Percentiles rank a stretch among this genome's conserved stretches.
Evolutionary conservation across 2,113 vertebrate species (phyloP).

Genomic region (Uropsilus gracilis): DNA sequence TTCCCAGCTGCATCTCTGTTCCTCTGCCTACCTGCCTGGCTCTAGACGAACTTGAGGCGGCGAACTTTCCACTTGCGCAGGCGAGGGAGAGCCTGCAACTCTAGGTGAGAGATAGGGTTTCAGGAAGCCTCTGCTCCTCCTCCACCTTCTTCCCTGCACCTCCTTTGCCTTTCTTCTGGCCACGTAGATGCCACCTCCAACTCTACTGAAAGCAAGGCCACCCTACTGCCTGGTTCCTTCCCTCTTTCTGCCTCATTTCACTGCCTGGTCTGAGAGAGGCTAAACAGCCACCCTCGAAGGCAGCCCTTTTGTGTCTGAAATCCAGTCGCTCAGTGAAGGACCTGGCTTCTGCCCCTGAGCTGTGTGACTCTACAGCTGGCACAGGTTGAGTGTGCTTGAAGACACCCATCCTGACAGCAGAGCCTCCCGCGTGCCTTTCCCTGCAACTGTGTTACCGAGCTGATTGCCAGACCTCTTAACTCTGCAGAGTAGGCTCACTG

Average conservation of each 20-base stretch:
- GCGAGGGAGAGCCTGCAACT: neutral
- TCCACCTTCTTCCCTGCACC: neutral
- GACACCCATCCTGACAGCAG: neutral
- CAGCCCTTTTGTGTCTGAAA: conserved; percentile 55
- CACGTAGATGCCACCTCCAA: neutral
- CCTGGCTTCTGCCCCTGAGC: neutral
- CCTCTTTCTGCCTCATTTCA: neutral
- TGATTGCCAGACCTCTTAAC: neutral
- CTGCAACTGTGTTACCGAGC: neutral
- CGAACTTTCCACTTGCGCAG: neutral
- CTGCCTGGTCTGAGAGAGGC: neutral
- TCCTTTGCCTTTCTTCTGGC: neutral
- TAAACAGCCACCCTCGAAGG: neutral
- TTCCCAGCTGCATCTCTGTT: neutral
- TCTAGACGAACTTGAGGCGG: neutral
- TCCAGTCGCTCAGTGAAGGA: neutral
- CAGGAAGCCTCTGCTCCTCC: neutral
- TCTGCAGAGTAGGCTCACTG: neutral
- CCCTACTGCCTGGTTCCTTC: neutral
- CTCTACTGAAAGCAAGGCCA: neutral
- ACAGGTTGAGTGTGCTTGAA: conserved; percentile 22
- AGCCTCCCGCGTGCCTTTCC: neutral
- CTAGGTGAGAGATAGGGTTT: neutral
- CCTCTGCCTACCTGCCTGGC: neutral
- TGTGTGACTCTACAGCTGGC: neutral